Percentiles rank a stretch among this genome's conserved stretches.
These are phyloP conservation scores for Rambutsinella grinnellia DNA, from an alignment of 2,888 invertebrate genomes.

Conservation along the genomic window DNA sequence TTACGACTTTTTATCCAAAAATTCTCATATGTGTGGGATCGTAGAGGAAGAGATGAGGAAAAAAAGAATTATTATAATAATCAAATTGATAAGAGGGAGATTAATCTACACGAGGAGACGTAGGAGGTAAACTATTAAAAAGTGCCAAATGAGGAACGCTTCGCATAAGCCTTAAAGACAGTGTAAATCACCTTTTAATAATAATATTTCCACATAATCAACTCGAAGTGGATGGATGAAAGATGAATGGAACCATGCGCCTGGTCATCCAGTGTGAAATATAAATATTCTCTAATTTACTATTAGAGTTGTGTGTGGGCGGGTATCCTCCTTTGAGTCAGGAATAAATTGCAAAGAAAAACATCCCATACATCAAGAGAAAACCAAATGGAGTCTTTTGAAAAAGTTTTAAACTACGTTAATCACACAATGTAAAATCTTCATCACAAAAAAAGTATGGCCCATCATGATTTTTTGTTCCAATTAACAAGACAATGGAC, in stretches of 20 bases:
- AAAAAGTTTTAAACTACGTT: not conserved
- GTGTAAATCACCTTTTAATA: constrained; percentile 53
- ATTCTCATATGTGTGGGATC: not conserved
- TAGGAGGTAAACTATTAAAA: constrained; percentile 50
- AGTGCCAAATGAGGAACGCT: constrained; percentile 50
- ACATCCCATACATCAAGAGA: no score
- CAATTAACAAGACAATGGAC: constrained; percentile 55
- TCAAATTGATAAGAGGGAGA: constrained; percentile 55
- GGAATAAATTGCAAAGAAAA: no score
- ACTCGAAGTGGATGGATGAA: constrained; percentile 41
- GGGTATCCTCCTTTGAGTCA: not conserved
- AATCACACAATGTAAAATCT: not conserved
- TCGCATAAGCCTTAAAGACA: constrained; percentile 16
- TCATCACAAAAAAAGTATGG: not conserved
- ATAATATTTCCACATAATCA: constrained; percentile 42
- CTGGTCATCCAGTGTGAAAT: not conserved
- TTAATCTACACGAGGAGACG: constrained; percentile 53
- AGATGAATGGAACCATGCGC: constrained; percentile 9
- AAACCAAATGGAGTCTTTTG: no score
- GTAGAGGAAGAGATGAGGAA: constrained; percentile 10
- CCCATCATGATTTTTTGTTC: constrained; percentile 32
- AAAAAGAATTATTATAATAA: constrained; percentile 39
- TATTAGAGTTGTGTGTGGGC: constrained; percentile 9
- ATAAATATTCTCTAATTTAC: constrained; percentile 6
- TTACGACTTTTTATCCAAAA: constrained; percentile 57